Evolutionary conservation across 2,888 invertebrate species (phyloP), one percentile per base, ranked within the genome.

Genomic region (Neocrepidodera transversa): DNA sequence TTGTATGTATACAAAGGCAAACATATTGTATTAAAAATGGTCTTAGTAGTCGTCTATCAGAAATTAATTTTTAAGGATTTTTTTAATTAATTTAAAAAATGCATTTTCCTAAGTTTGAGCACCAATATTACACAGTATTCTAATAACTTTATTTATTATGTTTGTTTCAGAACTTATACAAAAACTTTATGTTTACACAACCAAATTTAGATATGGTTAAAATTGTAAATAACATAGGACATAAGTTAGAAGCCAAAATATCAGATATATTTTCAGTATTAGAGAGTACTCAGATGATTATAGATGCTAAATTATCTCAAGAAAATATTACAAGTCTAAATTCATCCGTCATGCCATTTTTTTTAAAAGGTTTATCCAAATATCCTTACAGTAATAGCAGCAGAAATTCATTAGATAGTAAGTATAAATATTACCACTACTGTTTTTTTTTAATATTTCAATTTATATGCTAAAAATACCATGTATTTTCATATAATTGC

Each of bases 151-250:
- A n/a, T n/a, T n/a, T n/a, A n/a, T n/a, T n/a, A n/a, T n/a, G n/a
- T 59, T 53, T 55, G 18, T 75, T 75, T 26, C 56, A 79, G 79
- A 75, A 76, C 66, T 68, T 79, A 45, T 79, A 78, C 66, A 70
- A 71, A 35, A 76, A 74, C 58, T 75, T 77, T 45, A 76, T 77
- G 65, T 75, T 74, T 59, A 68, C 71, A 26, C 60, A 73, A 26
- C 68, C 70, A 49, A 62, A 65, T 23, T 69, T 72, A 53, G 73
- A 77, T 61, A 68, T 73, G 23, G 71, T 74, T 32, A 74, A 72
- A 53, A 69, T 69, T 49, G 62, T 78, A n/a, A 66, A 68, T 42
- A 69, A 68, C 51, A 76, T 79, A 51, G 67, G 74, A 14, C 68
- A 70, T 17, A 76, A 76, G 64, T 60, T 80, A 28, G 75, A 76